Evolutionary conservation across 2,113 vertebrate species (phyloP), one percentile per base, ranked within the genome.

Genomic region (Motacilla tschutschensis): DNA sequence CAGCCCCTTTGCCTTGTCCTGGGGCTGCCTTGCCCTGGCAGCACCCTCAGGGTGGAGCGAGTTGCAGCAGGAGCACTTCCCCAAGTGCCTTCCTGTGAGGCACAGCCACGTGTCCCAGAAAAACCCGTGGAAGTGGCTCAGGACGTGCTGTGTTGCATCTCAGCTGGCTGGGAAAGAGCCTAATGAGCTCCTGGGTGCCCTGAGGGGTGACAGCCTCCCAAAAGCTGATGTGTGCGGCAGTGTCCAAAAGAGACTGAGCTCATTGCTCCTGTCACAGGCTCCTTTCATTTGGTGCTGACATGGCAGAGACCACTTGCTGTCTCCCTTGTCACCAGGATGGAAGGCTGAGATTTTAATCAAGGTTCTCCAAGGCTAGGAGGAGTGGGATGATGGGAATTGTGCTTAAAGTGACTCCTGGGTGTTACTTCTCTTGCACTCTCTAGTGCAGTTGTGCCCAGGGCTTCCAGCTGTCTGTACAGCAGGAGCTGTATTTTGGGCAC

Each of bases 201-300:
- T 44, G 53, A 25, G 41, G 48, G 8, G 31, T 65, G 40, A 18
- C 35, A 58, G 31, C 36, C 35, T 79, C 53, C 20, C 48, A 9
- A 57, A 28, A 29, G 4, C 25, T 19, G 17, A 38, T 76, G 12
- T 15, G 11, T 35, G 50, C 6, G 18, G 59, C 31, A 21, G 28
- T 13, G 38, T 77, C 50, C 31, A 14, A 6, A 28, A 21, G 25
- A 29, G 21, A 15, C 40, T 3, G 9, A 12, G 44, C 44, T 74
- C 17, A 2, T 21, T 47, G 12, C 24, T 44, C 7, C 13, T 26
- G 10, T 43, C 17, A 36, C 29, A 36, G 11, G 59, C 46, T 73
- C 6, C 0, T n/a, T 59, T 75, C 16, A 22, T 17, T 0, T 0
- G 0, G 5, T 50, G 63, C 35, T 75, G 6, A 7, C 0, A 1